phyloP scores from a whole-genome alignment of 2,113 vertebrate genomes.

The Zosterops lateralis region DNA sequence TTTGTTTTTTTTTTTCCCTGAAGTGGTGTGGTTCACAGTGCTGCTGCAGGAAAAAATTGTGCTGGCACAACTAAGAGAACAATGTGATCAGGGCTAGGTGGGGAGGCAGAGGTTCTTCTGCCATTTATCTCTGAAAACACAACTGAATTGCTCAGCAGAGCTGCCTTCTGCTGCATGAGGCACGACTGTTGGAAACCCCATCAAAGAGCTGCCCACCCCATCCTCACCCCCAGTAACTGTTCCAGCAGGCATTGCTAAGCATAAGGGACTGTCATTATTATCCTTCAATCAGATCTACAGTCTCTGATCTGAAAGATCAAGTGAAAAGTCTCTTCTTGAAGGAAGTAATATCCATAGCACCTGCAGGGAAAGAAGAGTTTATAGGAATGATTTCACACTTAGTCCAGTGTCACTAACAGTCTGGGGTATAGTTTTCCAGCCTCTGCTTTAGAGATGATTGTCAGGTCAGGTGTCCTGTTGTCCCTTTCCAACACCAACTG shows the following conservation, averaged over 20 bases:
- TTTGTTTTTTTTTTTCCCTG: not conserved
- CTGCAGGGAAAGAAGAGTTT: not conserved
- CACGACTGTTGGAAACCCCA: not conserved
- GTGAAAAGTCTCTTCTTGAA: slow-evolving; percentile 63
- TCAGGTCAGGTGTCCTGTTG: not conserved
- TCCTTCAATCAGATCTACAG: slow-evolving; percentile 50
- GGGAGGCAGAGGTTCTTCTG: slow-evolving; percentile 10
- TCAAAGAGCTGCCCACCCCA: not conserved
- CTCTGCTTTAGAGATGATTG: not conserved
- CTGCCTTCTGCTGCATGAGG: not conserved
- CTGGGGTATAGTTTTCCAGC: not conserved
- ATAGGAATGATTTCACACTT: not conserved
- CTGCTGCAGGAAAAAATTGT: slow-evolving; percentile 42
- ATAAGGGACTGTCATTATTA: not conserved
- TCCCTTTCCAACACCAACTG: not conserved
- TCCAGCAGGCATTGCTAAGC: not conserved
- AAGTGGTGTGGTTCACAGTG: slow-evolving; percentile 15
- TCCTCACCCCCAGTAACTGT: not conserved
- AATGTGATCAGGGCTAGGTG: not conserved
- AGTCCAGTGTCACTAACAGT: not conserved
- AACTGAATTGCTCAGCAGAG: not conserved
- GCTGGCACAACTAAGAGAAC: slow-evolving; percentile 43
- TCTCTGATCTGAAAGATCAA: slow-evolving; percentile 75
- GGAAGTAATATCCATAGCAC: not conserved
- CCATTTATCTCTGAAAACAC: slow-evolving; percentile 4